phyloP scores from a whole-genome alignment of 2,113 vertebrate genomes.

The Pavo muticus region DNA sequence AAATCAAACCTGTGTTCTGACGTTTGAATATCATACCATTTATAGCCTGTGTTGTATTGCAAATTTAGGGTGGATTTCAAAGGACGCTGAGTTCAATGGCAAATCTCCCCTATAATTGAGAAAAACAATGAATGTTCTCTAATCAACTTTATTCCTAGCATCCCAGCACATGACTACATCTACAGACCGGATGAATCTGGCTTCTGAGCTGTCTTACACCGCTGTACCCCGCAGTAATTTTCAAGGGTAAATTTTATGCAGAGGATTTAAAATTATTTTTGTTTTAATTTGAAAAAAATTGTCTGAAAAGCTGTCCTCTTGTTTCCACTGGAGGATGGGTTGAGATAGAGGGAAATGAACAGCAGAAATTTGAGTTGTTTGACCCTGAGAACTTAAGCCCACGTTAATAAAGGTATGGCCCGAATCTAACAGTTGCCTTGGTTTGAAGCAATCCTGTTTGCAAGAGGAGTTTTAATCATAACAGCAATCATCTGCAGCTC shows the following conservation, averaged over 20 bases:
- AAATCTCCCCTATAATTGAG: constrained; percentile 23
- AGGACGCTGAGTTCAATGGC: not conserved
- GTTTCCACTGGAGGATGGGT: not conserved
- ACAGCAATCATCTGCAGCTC: not conserved
- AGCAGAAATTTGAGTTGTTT: not conserved
- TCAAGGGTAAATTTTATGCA: not conserved
- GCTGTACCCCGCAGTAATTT: not conserved
- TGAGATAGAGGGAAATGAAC: not conserved
- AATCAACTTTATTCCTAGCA: constrained; percentile 47
- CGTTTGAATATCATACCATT: not conserved
- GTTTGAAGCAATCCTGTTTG: not conserved
- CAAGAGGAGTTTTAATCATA: not conserved
- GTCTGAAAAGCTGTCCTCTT: not conserved
- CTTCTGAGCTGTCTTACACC: not conserved
- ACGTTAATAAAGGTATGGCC: not conserved
- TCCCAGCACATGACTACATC: not conserved
- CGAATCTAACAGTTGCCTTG: not conserved
- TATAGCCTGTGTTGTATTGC: not conserved
- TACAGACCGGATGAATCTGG: constrained; percentile 39
- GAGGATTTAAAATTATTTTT: not conserved
- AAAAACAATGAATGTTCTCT: constrained; percentile 20
- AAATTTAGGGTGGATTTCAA: not conserved
- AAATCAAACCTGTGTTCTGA: not conserved
- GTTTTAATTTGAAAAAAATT: not conserved
- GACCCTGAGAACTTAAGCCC: not conserved